Evolutionary conservation across 2,888 invertebrate genomes (phyloP).

Genomic region (Ceraclea dissimilis): DNA sequence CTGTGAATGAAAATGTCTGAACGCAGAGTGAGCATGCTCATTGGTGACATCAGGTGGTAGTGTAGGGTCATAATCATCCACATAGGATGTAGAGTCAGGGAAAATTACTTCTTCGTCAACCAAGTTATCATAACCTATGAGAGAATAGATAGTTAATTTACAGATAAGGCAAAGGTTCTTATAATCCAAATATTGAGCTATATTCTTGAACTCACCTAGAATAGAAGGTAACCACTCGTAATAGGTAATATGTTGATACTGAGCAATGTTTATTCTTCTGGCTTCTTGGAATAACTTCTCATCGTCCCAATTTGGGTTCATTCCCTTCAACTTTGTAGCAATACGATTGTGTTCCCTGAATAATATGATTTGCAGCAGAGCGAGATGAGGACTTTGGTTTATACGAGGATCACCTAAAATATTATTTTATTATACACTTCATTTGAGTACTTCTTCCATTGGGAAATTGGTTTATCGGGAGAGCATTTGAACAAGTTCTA

Average conservation of each 20-base stretch:
- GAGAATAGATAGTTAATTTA: too few species aligned
- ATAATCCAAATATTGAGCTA: too few species aligned
- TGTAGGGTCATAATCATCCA: slow-evolving; percentile 44
- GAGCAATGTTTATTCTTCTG: slow-evolving; percentile 42
- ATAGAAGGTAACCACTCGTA: slow-evolving; percentile 49
- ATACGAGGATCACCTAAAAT: slow-evolving; percentile 3
- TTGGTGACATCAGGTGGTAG: slow-evolving; percentile 53
- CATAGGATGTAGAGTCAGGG: slow-evolving; percentile 32
- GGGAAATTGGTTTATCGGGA: too few species aligned
- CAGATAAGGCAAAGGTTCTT: too few species aligned
- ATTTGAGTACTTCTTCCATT: too few species aligned
- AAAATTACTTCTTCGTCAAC: slow-evolving; percentile 7
- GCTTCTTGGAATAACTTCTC: slow-evolving; percentile 46
- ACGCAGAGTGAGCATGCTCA: slow-evolving; percentile 57
- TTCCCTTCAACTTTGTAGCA: slow-evolving; percentile 34
- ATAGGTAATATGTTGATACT: slow-evolving; percentile 45
- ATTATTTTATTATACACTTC: too few species aligned
- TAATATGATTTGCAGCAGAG: background rate
- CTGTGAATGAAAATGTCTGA: slow-evolving; percentile 56
- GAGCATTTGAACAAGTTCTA: too few species aligned
- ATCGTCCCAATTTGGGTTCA: slow-evolving; percentile 49
- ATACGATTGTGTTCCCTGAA: slow-evolving; percentile 42
- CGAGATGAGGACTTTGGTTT: slow-evolving; percentile 2
- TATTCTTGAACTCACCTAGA: slow-evolving; percentile 31
- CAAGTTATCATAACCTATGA: background rate